A percentile compares a stretch with the other conserved stretches of the same genome.
These are phyloP conservation scores for Festucalex cinctus DNA, from an alignment of 2,113 vertebrate genomes.

Conservation along the genomic window DNA sequence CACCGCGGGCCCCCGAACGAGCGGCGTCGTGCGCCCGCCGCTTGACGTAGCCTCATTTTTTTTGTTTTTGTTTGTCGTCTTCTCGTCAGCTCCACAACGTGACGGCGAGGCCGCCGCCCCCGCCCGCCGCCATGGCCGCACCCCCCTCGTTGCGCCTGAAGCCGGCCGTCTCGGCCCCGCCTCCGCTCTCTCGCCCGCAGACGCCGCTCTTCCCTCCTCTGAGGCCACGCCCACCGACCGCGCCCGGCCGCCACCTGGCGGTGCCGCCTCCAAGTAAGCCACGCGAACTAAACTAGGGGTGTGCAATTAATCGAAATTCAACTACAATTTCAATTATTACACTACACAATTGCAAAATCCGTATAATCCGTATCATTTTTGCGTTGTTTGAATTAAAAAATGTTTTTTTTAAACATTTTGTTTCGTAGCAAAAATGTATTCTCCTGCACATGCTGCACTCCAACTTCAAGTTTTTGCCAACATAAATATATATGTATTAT, in stretches of 20 bases:
- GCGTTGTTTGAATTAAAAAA: no score
- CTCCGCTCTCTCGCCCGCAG: conserved; percentile 50
- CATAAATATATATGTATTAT: no score
- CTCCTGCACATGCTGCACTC: no score
- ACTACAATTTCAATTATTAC: no score
- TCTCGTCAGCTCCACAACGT: conserved; percentile 66
- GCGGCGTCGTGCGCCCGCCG: not conserved
- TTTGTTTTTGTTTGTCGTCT: conserved; percentile 6
- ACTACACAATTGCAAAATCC: no score
- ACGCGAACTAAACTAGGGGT: no score
- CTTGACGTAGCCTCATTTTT: not conserved
- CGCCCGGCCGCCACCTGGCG: conserved; percentile 60
- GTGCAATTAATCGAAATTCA: no score
- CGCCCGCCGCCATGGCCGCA: conserved; percentile 62
- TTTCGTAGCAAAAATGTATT: no score
- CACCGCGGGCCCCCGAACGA: not conserved
- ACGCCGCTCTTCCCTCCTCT: conserved; percentile 65
- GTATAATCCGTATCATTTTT: no score
- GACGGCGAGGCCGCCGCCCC: conserved; percentile 65
- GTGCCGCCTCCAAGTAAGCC: conserved; percentile 72
- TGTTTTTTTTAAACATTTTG: no score
- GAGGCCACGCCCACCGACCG: conserved; percentile 53
- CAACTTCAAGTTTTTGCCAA: no score
- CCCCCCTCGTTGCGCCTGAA: conserved; percentile 69
- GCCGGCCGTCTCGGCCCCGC: conserved; percentile 38